Conservation (phyloP, 2,113 vertebrate species). For the Syngnathus floridae region DNA sequence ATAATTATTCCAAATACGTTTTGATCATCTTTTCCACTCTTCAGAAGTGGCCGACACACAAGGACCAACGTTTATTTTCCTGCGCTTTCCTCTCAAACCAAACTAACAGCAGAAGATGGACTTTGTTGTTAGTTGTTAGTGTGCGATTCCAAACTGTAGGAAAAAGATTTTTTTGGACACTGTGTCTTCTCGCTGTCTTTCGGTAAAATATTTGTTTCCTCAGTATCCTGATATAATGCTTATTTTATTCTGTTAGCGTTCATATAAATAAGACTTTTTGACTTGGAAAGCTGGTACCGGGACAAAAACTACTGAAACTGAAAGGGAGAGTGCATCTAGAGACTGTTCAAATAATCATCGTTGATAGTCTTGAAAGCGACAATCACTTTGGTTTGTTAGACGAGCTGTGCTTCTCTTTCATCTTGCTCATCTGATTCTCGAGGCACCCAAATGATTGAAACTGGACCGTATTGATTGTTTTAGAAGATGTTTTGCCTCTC, state of each 20-base stretch:
- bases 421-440: no score
- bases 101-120: conserved; percentile 51
- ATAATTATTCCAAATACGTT: conserved; percentile 59
- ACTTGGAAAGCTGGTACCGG: conserved; percentile 1
- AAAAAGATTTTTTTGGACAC: conserved; percentile 29
- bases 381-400: not conserved
- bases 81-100: conserved; percentile 48
- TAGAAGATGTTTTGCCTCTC: no score
- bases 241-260: conserved; percentile 27
- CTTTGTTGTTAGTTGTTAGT: conserved; percentile 54
- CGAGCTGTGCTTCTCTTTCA: not conserved
- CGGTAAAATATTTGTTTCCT: conserved; percentile 23
- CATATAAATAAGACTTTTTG: not conserved
- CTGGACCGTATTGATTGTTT: no score
- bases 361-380: not conserved
- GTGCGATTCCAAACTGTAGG: conserved; percentile 28
- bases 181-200: conserved; percentile 23
- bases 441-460: no score
- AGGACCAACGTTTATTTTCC: conserved; percentile 53
- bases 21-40: conserved; percentile 60
- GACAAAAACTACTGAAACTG: conserved; percentile 22
- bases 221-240: conserved; percentile 27
- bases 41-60: conserved; percentile 40
- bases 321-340: conserved; percentile 11
- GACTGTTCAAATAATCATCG: not conserved